phyloP scores from a whole-genome alignment of 2,888 invertebrate species.

The Pasiphila rectangulata region DNA sequence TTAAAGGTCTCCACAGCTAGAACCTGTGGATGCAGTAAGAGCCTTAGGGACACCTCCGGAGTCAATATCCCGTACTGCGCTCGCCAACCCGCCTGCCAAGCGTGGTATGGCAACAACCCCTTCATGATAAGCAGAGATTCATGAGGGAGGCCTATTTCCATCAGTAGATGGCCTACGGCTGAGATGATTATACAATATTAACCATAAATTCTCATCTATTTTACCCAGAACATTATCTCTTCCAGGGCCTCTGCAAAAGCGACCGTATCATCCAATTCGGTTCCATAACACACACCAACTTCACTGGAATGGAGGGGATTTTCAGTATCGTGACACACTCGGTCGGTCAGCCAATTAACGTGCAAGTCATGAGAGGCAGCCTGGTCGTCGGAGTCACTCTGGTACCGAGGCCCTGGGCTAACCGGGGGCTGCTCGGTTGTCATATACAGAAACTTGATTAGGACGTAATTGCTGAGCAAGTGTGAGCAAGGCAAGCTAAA shows the following conservation, averaged over 20 bases:
- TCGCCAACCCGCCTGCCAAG: too few relatives aligned
- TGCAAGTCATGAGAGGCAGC: slow-evolving; percentile 72
- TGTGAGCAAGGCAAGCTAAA: too few relatives aligned
- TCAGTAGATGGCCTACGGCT: too few relatives aligned
- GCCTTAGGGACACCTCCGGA: too few relatives aligned
- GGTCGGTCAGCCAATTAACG: slow-evolving; percentile 75
- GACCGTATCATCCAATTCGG: slow-evolving; percentile 90
- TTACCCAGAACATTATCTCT: slow-evolving; percentile 14
- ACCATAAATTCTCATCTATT: too few relatives aligned
- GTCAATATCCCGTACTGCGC: too few relatives aligned
- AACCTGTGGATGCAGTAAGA: too few relatives aligned
- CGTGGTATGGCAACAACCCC: too few relatives aligned
- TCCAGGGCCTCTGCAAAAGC: slow-evolving; percentile 85
- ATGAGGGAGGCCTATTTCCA: too few relatives aligned
- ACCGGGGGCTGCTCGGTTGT: slow-evolving; percentile 86
- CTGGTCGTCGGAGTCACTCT: slow-evolving; percentile 80
- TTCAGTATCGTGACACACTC: slow-evolving; percentile 85
- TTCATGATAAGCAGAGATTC: too few relatives aligned
- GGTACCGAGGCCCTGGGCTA: slow-evolving; percentile 88
- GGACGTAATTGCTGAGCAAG: background rate
- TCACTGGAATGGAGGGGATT: slow-evolving; percentile 84
- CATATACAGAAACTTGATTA: slow-evolving; percentile 49
- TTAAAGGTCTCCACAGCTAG: too few relatives aligned
- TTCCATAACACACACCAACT: slow-evolving; percentile 86
- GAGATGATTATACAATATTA: too few relatives aligned